phyloP scores from a whole-genome alignment of 2,113 vertebrate genomes.

The Tringa solitaria region DNA sequence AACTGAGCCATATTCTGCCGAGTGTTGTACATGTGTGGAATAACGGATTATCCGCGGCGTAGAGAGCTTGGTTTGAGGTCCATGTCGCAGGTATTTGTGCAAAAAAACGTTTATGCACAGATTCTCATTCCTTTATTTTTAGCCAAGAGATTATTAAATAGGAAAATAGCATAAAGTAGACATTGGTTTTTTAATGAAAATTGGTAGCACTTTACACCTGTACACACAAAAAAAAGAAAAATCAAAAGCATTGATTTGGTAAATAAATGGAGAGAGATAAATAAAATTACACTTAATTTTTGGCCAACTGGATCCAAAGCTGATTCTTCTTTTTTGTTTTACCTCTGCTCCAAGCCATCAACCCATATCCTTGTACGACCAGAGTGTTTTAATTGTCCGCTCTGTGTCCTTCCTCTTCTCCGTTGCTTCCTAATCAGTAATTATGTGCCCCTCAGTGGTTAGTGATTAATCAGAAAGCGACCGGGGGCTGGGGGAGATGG shows the following conservation, averaged over 20 bases:
- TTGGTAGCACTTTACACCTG: neutral
- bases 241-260: neutral
- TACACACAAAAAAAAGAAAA: neutral
- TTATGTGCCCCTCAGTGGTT: neutral
- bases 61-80: neutral
- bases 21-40: neutral
- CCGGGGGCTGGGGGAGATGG: neutral
- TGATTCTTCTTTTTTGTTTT: neutral
- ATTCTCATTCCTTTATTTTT: neutral
- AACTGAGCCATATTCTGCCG: neutral
- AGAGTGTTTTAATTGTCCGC: neutral
- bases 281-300: neutral
- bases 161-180: neutral
- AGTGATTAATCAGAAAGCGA: neutral
- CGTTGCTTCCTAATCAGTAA: neutral
- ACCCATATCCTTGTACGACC: rapidly evolving
- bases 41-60: rapidly evolving
- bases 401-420: neutral
- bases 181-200: neutral
- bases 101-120: neutral
- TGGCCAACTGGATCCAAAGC: neutral
- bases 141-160: neutral
- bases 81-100: rapidly evolving
- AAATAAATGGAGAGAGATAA: neutral
- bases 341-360: neutral